These are phyloP conservation scores for Sphinx pinastri DNA, from an alignment of 2,888 invertebrate species.

Conservation along the genomic window DNA sequence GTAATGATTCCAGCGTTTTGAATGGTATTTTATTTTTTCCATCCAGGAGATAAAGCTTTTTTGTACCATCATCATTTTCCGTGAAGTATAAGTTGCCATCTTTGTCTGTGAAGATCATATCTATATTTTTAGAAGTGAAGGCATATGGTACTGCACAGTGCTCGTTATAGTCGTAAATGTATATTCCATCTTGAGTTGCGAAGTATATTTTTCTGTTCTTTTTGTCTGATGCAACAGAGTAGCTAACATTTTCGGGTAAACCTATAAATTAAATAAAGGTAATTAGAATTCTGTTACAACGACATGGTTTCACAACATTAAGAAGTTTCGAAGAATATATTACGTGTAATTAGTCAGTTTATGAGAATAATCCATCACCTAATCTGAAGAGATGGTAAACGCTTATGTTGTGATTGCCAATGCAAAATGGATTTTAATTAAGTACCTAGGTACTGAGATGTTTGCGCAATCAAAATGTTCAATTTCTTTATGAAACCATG, in stretches of 20 bases:
- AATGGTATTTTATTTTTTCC: constrained; percentile 62
- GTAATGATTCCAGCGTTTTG: constrained; percentile 57
- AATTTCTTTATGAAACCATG: too few relatives aligned
- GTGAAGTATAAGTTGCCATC: constrained; percentile 70
- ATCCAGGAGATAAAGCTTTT: constrained; percentile 64
- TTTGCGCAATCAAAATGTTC: too few relatives aligned
- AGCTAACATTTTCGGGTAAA: constrained; percentile 64
- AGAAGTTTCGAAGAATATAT: too few relatives aligned
- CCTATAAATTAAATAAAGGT: constrained; percentile 47
- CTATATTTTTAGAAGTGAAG: constrained; percentile 53
- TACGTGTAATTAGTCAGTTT: too few relatives aligned
- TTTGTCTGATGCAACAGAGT: constrained; percentile 69
- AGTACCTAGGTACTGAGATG: too few relatives aligned
- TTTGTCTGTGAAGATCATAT: constrained; percentile 68
- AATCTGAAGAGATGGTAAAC: too few relatives aligned
- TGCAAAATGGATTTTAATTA: too few relatives aligned
- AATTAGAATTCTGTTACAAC: constrained; percentile 17
- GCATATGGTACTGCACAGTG: constrained; percentile 55
- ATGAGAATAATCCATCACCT: too few relatives aligned
- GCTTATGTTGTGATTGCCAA: too few relatives aligned
- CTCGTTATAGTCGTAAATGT: constrained; percentile 59
- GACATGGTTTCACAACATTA: too few relatives aligned
- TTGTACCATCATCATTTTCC: constrained; percentile 61
- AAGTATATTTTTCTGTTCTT: constrained; percentile 63
- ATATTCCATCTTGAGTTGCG: constrained; percentile 69